phyloP scores from a whole-genome alignment of 2,113 vertebrate genomes.

The Brachyhypopomus occidentalis region DNA sequence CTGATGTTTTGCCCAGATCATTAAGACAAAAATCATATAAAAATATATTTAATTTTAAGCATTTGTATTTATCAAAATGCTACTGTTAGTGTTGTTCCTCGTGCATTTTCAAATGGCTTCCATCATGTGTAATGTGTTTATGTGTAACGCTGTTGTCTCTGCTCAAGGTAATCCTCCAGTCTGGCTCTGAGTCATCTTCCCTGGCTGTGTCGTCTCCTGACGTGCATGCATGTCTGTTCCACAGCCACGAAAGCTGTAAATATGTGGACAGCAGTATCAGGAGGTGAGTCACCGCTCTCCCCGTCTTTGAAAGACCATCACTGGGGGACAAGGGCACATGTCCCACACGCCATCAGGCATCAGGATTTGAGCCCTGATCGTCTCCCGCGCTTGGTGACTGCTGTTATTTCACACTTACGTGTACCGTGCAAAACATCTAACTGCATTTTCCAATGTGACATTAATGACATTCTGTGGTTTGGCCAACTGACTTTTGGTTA shows the following conservation, averaged over 20 bases:
- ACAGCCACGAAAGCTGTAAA: neutral
- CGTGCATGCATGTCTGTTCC: neutral
- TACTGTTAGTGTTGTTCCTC: no score
- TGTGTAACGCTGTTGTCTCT: no score
- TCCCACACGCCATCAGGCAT: neutral
- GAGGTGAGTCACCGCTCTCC: conserved; percentile 17
- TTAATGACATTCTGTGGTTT: no score
- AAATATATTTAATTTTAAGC: no score
- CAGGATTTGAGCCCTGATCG: conserved; percentile 2
- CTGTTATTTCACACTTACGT: conserved; percentile 1
- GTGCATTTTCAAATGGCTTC: no score
- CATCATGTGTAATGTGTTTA: no score
- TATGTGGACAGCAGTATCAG: neutral
- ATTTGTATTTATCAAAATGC: no score
- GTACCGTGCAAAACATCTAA: neutral
- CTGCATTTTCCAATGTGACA: neutral
- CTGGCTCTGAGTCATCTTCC: neutral
- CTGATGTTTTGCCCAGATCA: no score
- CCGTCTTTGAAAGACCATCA: neutral
- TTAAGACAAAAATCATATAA: no score
- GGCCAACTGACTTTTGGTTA: no score
- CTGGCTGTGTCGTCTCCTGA: neutral
- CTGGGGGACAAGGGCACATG: neutral
- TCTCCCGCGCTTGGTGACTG: conserved; percentile 6
- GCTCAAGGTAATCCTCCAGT: no score